Percentiles rank a stretch among this genome's conserved stretches.
Conservation (phyloP, 2,888 invertebrate species). For the Hydrotaea diabolus region DNA sequence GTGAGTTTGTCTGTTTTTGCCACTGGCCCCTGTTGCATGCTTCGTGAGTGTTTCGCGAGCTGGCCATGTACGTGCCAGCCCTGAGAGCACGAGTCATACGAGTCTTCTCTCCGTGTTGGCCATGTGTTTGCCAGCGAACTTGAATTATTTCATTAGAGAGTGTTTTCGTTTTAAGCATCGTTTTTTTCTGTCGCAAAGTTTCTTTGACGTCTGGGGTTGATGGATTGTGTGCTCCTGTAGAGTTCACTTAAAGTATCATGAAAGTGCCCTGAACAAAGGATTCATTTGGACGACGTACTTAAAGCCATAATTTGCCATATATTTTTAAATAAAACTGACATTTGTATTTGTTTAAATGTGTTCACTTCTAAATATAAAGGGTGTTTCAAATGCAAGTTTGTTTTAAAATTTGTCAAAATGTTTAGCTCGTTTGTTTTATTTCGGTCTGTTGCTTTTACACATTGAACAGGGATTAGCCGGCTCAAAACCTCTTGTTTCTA, state of each 20-base stretch:
- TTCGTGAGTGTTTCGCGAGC: neutral
- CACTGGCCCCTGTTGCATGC: conserved; percentile 9
- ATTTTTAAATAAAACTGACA: no score
- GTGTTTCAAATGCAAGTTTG: no score
- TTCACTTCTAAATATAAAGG: no score
- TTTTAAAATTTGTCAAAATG: no score
- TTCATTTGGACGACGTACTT: no score
- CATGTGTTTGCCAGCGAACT: conserved; percentile 12
- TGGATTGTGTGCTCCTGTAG: neutral
- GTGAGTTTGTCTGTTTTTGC: neutral
- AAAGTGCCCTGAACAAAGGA: no score
- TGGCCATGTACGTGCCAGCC: neutral
- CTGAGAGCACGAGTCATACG: conserved; percentile 3
- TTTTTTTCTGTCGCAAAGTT: conserved; percentile 4
- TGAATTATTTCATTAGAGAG: conserved; percentile 25
- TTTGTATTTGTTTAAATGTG: no score
- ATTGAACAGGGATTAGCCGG: no score
- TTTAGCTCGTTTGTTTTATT: no score
- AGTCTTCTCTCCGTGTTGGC: neutral
- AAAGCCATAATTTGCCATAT: no score
- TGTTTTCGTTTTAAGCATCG: conserved; percentile 8
- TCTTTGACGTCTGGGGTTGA: neutral
- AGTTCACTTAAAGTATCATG: neutral
- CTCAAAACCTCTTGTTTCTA: no score
- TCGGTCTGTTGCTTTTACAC: no score